Base-by-base conservation (phyloP, 1,140 invertebrate genomes). In the Pogonognathellus flavescens region DNA sequence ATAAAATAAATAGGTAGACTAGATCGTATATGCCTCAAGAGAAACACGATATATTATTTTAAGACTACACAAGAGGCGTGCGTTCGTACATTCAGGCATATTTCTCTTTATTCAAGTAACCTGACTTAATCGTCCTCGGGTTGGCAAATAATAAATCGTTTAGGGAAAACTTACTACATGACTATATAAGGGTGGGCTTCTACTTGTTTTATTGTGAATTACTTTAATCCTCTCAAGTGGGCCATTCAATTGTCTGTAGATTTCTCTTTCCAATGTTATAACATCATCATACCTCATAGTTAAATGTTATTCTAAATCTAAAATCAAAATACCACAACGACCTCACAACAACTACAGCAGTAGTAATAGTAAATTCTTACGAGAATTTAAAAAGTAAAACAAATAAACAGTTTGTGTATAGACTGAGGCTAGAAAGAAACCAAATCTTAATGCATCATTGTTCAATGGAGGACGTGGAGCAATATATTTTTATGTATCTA, bases 141-240 rank as follows among this genome's bases (percentile, higher is more conserved):
- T 76, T 76, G 49, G 70, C 70, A 49, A 76, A 76, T 76, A 76
- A 76, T 76, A 76, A 76, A 76, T 76, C 70, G 70, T 76, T 76
- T 76, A 76, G 70, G 41, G 70, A 49, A 76, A 76, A 76, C 70
- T 76, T 76, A 76, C 31, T 76, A 49, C 70, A 25, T 76, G 13
- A 76, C 70, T 76, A 76, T 76, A 76, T 76, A 76, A 76, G 70
- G 70, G 70, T n/a, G 25, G 70, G 14, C 62, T 76, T 76, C 70
- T 14, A 76, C 70, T 76, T 76, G 14, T 76, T 76, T 76, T 76
- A 76, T 76, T 76, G 70, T 76, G 70, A 18, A 76, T 31, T 76
- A 76, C 70, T 76, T 76, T 76, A 16, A 50, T 76, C 14, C 70
- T 76, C 25, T 76, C 25, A 76, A 76, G 70, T 76, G 70, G 70